Conservation (phyloP, 2,888 invertebrate species). For the Ophion costatus region DNA sequence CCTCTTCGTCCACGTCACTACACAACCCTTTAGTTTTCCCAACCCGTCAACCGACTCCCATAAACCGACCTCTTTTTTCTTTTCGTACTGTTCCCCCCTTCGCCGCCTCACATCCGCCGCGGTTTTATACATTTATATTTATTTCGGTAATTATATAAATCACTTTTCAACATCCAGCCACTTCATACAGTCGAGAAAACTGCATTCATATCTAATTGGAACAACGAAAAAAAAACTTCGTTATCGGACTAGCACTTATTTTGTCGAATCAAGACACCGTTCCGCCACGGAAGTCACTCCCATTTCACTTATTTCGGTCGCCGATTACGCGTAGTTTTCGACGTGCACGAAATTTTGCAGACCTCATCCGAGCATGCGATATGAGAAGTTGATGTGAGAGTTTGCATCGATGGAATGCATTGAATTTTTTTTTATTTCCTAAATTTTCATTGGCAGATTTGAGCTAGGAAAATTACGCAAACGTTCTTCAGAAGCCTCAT, state of each 20-base stretch:
- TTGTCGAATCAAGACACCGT: neutral
- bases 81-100: constrained; percentile 5
- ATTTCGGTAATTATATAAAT: constrained; percentile 64
- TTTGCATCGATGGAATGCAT: too few species aligned
- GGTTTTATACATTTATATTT: constrained; percentile 28
- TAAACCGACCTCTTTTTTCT: neutral
- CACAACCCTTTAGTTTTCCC: constrained; percentile 19
- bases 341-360: too few species aligned
- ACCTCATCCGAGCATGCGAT: too few species aligned
- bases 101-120: neutral
- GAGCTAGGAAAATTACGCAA: too few species aligned
- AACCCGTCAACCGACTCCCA: neutral
- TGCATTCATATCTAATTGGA: constrained; percentile 25
- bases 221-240: constrained; percentile 12
- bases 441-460: too few species aligned
- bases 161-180: constrained; percentile 47
- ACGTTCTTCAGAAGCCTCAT: too few species aligned
- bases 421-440: too few species aligned
- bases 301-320: neutral
- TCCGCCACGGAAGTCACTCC: neutral
- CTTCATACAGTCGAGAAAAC: neutral
- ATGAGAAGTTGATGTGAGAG: too few species aligned
- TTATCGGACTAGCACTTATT: neutral
- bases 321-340: neutral
- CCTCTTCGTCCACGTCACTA: constrained; percentile 34